Conservation (phyloP, 2,113 vertebrate genomes). For the Holacanthus passer region DNA sequence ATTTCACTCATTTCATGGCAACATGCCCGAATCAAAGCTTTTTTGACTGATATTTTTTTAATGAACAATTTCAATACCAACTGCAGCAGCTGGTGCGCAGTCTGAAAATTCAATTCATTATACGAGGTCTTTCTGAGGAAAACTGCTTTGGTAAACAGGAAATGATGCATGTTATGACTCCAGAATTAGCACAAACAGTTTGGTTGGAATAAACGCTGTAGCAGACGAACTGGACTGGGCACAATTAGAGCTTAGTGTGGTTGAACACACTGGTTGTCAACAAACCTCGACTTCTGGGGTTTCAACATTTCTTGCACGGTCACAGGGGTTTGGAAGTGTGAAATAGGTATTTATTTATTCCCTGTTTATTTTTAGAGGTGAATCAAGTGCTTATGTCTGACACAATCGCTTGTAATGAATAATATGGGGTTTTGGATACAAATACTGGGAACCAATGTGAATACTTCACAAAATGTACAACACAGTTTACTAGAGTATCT, state of each 20-base stretch:
- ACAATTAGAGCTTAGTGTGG: not conserved
- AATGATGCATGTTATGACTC: not conserved
- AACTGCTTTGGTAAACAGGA: conserved; percentile 2
- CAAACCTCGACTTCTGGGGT: not conserved
- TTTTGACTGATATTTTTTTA: not conserved
- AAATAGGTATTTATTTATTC: not conserved
- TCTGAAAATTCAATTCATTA: not conserved
- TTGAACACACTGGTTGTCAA: not conserved
- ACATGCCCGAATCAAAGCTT: conserved; percentile 10
- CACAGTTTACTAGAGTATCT: too few relatives aligned
- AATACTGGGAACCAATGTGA: not conserved
- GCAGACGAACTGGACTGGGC: not conserved
- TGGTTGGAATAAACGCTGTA: not conserved
- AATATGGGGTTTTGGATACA: too few relatives aligned
- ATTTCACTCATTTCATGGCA: not conserved
- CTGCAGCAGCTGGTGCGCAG: not conserved
- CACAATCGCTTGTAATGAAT: not conserved
- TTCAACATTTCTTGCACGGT: not conserved
- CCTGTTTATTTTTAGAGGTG: not conserved
- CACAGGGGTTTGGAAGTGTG: not conserved
- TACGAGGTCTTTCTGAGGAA: not conserved
- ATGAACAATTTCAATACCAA: not conserved
- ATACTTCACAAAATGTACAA: not conserved
- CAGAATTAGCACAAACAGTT: not conserved
- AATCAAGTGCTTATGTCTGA: not conserved